Conservation (phyloP, 2,113 vertebrate species). For the Rhynchomys soricoides region DNA sequence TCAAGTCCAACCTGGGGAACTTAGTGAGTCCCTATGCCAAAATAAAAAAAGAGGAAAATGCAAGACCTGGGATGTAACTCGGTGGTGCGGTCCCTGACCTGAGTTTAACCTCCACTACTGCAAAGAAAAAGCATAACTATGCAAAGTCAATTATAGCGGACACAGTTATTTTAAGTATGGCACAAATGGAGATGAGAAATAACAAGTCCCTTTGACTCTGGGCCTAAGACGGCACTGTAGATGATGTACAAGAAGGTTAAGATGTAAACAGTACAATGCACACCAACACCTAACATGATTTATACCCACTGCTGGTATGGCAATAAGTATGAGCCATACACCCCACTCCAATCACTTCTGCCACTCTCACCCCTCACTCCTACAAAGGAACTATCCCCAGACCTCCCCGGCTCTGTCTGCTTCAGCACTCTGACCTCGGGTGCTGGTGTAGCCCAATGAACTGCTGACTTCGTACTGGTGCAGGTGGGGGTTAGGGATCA, state of each 20-base stretch:
- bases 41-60: not conserved
- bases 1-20: not conserved
- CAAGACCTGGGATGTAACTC: too few species aligned
- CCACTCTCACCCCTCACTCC: not conserved
- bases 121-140: not conserved
- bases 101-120: not conserved
- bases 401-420: not conserved
- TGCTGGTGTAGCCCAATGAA: constrained; percentile 97
- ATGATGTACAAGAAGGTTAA: not conserved
- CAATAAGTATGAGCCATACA: not conserved
- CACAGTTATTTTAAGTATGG: not conserved
- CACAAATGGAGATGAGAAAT: not conserved
- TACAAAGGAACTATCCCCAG: not conserved
- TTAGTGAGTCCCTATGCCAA: not conserved
- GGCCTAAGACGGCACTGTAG: not conserved
- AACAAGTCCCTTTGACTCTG: not conserved
- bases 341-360: not conserved
- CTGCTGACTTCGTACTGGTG: constrained; percentile 98
- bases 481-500: constrained; percentile 92
- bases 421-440: constrained; percentile 89
- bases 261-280: not conserved
- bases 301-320: not conserved
- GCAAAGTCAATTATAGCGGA: not conserved
- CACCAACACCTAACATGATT: not conserved
- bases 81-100: not conserved